Base-by-base conservation (phyloP, 2,113 vertebrate genomes). In the Pelecanus crispus region DNA sequence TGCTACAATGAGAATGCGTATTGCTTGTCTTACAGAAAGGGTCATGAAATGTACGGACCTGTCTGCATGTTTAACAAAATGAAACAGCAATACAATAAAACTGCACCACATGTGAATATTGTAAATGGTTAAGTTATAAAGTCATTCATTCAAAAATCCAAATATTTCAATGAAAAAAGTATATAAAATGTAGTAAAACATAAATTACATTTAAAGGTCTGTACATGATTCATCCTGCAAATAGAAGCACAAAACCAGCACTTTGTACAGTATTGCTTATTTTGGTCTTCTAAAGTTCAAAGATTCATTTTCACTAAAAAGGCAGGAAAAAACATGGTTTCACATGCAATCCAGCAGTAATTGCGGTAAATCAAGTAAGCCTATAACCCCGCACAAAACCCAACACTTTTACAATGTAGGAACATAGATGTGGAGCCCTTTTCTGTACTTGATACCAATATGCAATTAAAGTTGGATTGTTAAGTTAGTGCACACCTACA, bases 171-270 rank as follows among this genome's bases (percentile, higher is more conserved):
- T 56, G 65, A 97, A 98, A 97, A 82, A 81, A 26, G 84, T 89
- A 97, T 97, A 98, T 96, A 95, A 98, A 98, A 98, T 79, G 91
- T 94, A 96, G 95, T 97, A 97, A 98, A 98, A 98, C 97, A 99
- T 99, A 99, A 99, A 98, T 99, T 99, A 99, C 97, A 99, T 96
- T 97, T 98, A 81, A 97, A 97, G 88, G 97, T 98, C 97, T 98
- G 98, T 99, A 98, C 97, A 99, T 79, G 81, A 97, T 96, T 96
- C 91, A 95, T 97, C 97, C 97, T 84, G 95, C 91, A 96, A 96
- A 93, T 28, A 95, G 88, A 95, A 97, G 95, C 94, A 97, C 95
- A 98, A 95, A 94, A 83, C 25, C 67, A 97, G 91, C 90, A 93
- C 95, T 97, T 95, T 96, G 94, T 95, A 98, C 95, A 97, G 90